Base-by-base conservation (phyloP, 2,888 invertebrate genomes). In the Carterocephalus palaemon region DNA sequence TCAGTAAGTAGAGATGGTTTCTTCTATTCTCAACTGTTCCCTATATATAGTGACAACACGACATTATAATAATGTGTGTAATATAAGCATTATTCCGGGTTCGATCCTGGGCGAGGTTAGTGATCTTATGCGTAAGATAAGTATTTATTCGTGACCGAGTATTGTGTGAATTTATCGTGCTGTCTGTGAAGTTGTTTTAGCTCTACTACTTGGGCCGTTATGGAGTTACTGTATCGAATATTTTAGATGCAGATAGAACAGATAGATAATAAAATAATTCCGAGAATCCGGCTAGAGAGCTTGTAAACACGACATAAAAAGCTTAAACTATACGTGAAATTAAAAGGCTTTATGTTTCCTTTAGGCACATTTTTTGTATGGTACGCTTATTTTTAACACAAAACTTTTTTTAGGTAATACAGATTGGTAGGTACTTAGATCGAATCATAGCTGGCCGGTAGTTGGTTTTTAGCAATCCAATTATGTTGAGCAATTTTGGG, bases 41-140 rank as follows among this genome's bases (percentile, higher is more conserved):
- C 24, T 19, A 5, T 42, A 33, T 33, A 29, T 43, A 43, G 28
- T 42, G 42, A 36, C 34, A 19, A 26, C 42, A 42, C 15, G 42
- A 42, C 42, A 42, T 42, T 42, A 28, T 34, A 42, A 28, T 34
- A 42, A 42, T 42, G 42, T 42, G 20, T 2, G 42, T 34, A 43
- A 43, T 43, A 43, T 43, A 34, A 36, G 28, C 24, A n/a, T 36
- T 33, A 34, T 43, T 43, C 42, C 42, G 16, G 34, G 28, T 28
- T 43, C 42, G 42, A 43, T 43, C 28, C 42, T 13, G 34, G 33
- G 19, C 34, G 19, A 26, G 34, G 36, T 36, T 36, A 36, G 43
- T 12, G 36, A 43, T 43, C 43, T 36, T 43, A 43, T 34, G 43
- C 43, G 43, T 43, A 43, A 43, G 43, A 43, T 43, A 43, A 43